Evolutionary conservation across 2,888 invertebrate genomes (phyloP), one percentile per base, ranked within the genome.

Genomic region (Taphrorychus bicolor): DNA sequence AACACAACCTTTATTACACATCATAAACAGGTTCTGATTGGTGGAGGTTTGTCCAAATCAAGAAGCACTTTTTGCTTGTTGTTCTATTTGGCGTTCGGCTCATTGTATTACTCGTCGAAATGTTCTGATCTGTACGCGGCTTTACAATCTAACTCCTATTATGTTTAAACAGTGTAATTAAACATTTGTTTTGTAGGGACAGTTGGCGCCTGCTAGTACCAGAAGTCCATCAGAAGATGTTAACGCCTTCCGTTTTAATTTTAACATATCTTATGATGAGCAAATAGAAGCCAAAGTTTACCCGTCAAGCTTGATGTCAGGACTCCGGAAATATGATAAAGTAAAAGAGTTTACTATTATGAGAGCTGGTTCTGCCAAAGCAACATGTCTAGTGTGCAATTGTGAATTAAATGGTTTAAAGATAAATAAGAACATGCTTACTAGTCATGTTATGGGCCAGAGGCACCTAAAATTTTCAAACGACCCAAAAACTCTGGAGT

Each of bases 351-450:
- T 52, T 53, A 72, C 73, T 7, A 71, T 78, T 9, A 76, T 76
- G 62, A 72, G 65, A 56, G 51, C 68, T 24, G 74, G 76, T 17
- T 49, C 59, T 2, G 57, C 22, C 9, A 69, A 70, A 49, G 75
- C 73, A n/a, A 70, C 71, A 1, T 79, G 79, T 58, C 66, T 79
- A 3, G 51, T 78, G 49, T 79, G 79, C 67, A 64, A 57, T 7
- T 77, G 78, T 69, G 73, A 75, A 17, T 61, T 73, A 11, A 42
- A 65, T 14, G 60, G 63, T 9, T 57, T 53, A 48, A 69, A 66
- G 63, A 48, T 76, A 5, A 64, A 69, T 17, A 71, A 73, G 52
- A 67, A 70, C 11, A 42, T 62, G 5, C 59, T 78, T 11, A 57
- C 73, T 4, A 73, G 74, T 59, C 79, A 79, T 59, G 67, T 73